Evolutionary conservation across 2,797 vertebrate genomes (phyloP).

Genomic region (Nothura maculosa): DNA sequence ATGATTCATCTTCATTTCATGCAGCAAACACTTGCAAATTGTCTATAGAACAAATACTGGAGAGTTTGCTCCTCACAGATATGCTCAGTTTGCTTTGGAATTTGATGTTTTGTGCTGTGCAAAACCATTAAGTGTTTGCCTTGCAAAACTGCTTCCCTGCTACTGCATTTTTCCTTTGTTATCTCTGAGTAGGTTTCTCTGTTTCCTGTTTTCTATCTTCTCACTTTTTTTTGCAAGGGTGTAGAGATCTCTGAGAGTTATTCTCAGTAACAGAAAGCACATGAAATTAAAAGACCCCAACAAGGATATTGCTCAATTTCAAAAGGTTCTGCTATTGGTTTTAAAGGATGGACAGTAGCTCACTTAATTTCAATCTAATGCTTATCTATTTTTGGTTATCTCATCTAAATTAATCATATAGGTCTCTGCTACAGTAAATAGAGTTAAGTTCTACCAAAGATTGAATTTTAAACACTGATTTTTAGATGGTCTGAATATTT

Average conservation of each 20-base stretch:
- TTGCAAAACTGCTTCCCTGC: neutral
- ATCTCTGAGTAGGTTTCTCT: neutral
- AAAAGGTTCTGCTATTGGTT: neutral
- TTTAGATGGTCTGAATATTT: neutral
- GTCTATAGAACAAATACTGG: neutral
- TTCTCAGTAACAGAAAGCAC: neutral
- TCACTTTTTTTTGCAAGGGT: neutral
- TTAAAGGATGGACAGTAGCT: neutral
- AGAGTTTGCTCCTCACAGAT: neutral
- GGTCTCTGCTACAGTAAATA: neutral
- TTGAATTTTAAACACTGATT: neutral
- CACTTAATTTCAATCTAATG: neutral
- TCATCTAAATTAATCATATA: neutral
- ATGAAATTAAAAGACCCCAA: neutral
- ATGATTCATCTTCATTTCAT: conserved; percentile 24
- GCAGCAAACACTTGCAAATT: conserved; percentile 5
- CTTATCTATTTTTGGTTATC: neutral
- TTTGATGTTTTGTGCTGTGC: neutral
- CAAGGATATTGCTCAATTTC: neutral
- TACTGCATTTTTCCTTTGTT: neutral
- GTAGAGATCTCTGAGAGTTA: neutral
- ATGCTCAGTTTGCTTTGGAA: neutral
- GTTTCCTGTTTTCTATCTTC: neutral
- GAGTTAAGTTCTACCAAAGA: neutral
- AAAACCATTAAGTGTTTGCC: neutral